phyloP scores from a whole-genome alignment of 2,888 invertebrate genomes.

The Drosophila paranaensis region DNA sequence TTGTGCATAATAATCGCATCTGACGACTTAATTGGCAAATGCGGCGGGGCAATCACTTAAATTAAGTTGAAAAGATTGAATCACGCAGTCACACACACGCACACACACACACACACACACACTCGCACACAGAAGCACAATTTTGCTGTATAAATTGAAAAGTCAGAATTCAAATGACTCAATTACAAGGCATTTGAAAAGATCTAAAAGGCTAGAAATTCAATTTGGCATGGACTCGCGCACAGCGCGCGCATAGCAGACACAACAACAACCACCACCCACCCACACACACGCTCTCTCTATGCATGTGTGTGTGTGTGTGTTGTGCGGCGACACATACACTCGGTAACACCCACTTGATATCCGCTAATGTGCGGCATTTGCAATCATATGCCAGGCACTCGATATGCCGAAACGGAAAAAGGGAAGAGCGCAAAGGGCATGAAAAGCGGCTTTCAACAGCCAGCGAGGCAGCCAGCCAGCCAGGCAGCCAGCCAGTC shows the following conservation, averaged over 20 bases:
- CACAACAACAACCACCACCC: slow-evolving; percentile 9
- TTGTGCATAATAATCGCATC: slow-evolving; percentile 34
- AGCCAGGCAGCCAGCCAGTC: not conserved
- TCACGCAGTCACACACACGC: slow-evolving; percentile 24
- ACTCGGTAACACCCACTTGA: slow-evolving; percentile 80
- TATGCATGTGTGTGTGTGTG: not conserved
- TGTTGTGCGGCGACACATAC: slow-evolving; percentile 49
- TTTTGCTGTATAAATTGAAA: slow-evolving; percentile 67
- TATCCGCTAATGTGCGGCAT: slow-evolving; percentile 81
- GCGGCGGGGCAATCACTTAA: slow-evolving; percentile 59
- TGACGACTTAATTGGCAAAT: slow-evolving; percentile 51
- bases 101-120: slow-evolving; percentile 17
- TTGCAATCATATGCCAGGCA: slow-evolving; percentile 77
- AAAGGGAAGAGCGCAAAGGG: slow-evolving; percentile 4
- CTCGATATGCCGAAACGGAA: slow-evolving; percentile 35
- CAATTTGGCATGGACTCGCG: slow-evolving; percentile 75
- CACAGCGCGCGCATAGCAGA: slow-evolving; percentile 38
- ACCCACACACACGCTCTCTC: not conserved
- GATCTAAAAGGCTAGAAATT: slow-evolving; percentile 80
- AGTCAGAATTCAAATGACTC: slow-evolving; percentile 79
- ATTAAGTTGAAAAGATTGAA: slow-evolving; percentile 68
- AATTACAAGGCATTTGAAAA: slow-evolving; percentile 76
- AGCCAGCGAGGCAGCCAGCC: slow-evolving; percentile 20
- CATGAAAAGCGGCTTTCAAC: slow-evolving; percentile 31
- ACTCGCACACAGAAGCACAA: slow-evolving; percentile 4